These are phyloP conservation scores for Musca domestica DNA, from an alignment of 1,140 invertebrate genomes.

Conservation along the genomic window DNA sequence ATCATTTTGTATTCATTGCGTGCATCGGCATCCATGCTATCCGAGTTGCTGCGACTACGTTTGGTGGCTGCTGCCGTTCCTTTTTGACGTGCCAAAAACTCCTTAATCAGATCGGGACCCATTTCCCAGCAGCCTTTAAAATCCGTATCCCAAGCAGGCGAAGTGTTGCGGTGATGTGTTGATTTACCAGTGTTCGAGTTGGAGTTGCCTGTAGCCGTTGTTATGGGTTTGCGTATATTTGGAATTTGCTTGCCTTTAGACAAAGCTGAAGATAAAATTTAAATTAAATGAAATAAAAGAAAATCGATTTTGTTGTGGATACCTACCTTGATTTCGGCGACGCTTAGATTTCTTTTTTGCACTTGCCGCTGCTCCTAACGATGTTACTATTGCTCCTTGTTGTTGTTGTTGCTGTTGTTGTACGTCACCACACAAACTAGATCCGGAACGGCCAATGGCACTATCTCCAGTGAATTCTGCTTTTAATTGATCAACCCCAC, in stretches of 20 bases:
- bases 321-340: slow-evolving; percentile 31
- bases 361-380: background rate
- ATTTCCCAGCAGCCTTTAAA: slow-evolving; percentile 36
- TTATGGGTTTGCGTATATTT: slow-evolving; percentile 24
- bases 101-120: slow-evolving; percentile 33
- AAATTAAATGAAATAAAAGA: background rate
- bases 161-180: slow-evolving; percentile 19
- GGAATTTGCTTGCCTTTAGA: slow-evolving; percentile 25
- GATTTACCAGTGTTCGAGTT: background rate
- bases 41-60: slow-evolving; percentile 33
- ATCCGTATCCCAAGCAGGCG: slow-evolving; percentile 33
- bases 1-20: slow-evolving; percentile 13
- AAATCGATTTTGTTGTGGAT: background rate
- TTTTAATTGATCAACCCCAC: background rate
- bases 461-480: too few relatives aligned
- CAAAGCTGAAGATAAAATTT: slow-evolving; percentile 27
- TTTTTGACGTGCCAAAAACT: slow-evolving; percentile 29
- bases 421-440: slow-evolving; percentile 10
- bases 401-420: too few relatives aligned
- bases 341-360: slow-evolving; percentile 30
- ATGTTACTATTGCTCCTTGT: slow-evolving; percentile 25
- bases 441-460: background rate
- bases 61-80: background rate
- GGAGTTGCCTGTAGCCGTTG: background rate
- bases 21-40: slow-evolving; percentile 25